Evolutionary conservation across 2,113 vertebrate genomes (phyloP), one percentile per base, ranked within the genome.

Genomic region (Promerops cafer): DNA sequence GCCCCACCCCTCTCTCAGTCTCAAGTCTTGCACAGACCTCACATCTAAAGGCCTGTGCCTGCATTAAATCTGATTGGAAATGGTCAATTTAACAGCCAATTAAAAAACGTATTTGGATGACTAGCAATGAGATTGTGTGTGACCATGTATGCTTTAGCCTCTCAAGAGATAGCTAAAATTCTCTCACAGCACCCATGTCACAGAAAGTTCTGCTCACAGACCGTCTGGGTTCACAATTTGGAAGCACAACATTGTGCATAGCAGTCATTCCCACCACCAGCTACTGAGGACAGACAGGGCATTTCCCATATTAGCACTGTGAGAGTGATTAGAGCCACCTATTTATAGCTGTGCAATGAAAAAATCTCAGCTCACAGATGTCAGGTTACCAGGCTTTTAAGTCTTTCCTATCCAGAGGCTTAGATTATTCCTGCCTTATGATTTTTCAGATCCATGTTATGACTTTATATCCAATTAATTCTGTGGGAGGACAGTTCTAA

Each of bases 401-500:
- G 53, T 66, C 59, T 77, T 65, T 85, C n/a, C 31, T 80, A 40
- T 85, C 74, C 74, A 27, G 42, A 63, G 53, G 27, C 21, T 87
- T 79, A 96, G 56, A 83, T 84, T 76, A 75, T 59, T 89, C 61
- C 64, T 83, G 66, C 49, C 74, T 94, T 71, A 71, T 33, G 74
- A 83, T 89, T 94, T 94, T 89, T 96, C 74, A 94, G 30, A 94
- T 76, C 33, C n/a, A 9, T 66, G n/a, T 76, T 95, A 76, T 61
- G 49, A 86, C 68, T 97, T 90, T 71, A 49, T 63, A 65, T 94
- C 40, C 22, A 93, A 81, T 95, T 96, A 96, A 97, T 95, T 95
- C 52, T 75, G 63, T 61, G 82, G 75, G 79, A 91, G 75, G 65
- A 94, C 53, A 92, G 83, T 35, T 93, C 85, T 90, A 79, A 87